These are phyloP conservation scores for Hypselothyrea guttata DNA, from an alignment of 2,888 invertebrate species.

Conservation along the genomic window DNA sequence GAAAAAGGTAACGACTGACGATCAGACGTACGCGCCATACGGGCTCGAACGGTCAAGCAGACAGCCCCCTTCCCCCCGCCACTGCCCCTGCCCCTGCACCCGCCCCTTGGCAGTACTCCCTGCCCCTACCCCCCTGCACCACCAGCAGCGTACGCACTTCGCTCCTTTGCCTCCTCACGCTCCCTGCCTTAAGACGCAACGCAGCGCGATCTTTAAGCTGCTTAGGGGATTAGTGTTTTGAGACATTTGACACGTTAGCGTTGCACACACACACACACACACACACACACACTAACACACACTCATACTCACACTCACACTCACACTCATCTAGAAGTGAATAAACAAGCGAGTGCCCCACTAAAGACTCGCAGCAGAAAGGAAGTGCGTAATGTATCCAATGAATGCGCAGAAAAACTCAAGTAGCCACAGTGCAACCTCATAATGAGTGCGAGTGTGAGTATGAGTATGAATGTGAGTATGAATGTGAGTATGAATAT, in stretches of 20 bases:
- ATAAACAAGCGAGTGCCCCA: slow-evolving; percentile 57
- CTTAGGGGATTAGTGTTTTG: slow-evolving; percentile 81
- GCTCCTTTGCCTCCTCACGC: background rate
- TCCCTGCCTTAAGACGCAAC: slow-evolving; percentile 54
- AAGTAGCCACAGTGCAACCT: slow-evolving; percentile 45
- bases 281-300: slow-evolving; percentile 16
- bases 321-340: slow-evolving; percentile 22
- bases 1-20: slow-evolving; percentile 36
- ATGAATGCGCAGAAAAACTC: slow-evolving; percentile 58
- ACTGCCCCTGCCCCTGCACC: background rate
- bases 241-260: slow-evolving; percentile 80
- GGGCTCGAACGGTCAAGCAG: slow-evolving; percentile 58
- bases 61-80: slow-evolving; percentile 19
- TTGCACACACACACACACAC: slow-evolving; percentile 51
- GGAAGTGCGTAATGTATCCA: slow-evolving; percentile 66
- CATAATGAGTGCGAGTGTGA: slow-evolving; percentile 6
- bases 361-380: slow-evolving; percentile 57
- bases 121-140: background rate
- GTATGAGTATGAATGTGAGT: background rate
- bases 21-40: slow-evolving; percentile 21
- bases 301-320: slow-evolving; percentile 11
- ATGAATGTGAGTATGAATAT: background rate
- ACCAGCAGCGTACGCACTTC: no score
- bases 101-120: slow-evolving; percentile 16
- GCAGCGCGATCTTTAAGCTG: slow-evolving; percentile 80